Evolutionary conservation across 1,140 invertebrate species (phyloP).

Genomic region (Apis florea): DNA sequence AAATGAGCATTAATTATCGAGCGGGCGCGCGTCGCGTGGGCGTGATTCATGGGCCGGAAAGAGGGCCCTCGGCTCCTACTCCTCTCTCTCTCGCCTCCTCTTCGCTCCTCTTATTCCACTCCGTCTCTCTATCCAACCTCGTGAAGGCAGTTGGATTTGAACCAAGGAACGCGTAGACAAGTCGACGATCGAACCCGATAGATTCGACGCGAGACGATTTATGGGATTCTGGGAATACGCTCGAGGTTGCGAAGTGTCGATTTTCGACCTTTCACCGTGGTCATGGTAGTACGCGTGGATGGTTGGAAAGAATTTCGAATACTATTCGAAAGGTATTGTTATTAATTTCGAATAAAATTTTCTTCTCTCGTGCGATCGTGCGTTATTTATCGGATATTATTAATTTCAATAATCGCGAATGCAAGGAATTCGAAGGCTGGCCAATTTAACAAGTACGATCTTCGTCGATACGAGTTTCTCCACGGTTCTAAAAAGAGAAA

Average conservation of each 20-base stretch:
- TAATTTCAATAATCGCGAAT: too few relatives aligned
- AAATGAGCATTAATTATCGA: constrained; percentile 79
- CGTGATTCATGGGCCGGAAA: constrained; percentile 75
- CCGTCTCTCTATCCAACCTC: neutral
- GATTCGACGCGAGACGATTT: constrained; percentile 68
- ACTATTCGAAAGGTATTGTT: too few relatives aligned
- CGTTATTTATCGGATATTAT: too few relatives aligned
- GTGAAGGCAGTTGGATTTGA: neutral
- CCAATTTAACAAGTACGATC: too few relatives aligned
- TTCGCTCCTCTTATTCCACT: neutral
- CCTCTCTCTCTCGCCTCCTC: constrained; percentile 49
- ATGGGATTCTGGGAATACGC: constrained; percentile 40
- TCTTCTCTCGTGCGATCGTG: too few relatives aligned
- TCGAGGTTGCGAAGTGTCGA: neutral
- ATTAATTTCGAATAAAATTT: too few relatives aligned
- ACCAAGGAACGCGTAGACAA: constrained; percentile 1
- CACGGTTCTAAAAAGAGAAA: too few relatives aligned
- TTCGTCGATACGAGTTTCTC: too few relatives aligned
- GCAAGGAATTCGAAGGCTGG: too few relatives aligned
- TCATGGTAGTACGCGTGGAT: too few relatives aligned
- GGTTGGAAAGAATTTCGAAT: neutral
- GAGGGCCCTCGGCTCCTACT: constrained; percentile 47
- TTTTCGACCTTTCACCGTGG: constrained; percentile 6
- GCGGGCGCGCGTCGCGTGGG: constrained; percentile 73
- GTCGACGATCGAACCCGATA: constrained; percentile 25